phyloP scores from a whole-genome alignment of 2,888 invertebrate genomes.

The Drosophila kambysellisi region DNA sequence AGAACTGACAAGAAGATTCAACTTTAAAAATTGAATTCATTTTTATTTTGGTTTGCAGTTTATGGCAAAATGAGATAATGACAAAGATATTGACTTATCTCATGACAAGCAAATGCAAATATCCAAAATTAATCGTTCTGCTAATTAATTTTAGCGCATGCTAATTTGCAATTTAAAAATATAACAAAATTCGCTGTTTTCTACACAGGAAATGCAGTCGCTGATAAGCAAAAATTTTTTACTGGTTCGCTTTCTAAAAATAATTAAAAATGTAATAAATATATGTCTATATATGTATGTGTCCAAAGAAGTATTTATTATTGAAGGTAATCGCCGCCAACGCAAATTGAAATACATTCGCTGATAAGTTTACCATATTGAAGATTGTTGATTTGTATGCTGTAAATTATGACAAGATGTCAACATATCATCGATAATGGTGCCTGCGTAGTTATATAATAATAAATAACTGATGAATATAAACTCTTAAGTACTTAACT shows the following conservation, averaged over 20 bases:
- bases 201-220: background rate
- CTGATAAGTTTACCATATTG: conserved; percentile 9
- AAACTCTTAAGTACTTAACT: background rate
- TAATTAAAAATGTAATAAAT: conserved; percentile 31
- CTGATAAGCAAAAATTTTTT: conserved; percentile 31
- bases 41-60: conserved; percentile 5
- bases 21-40: background rate
- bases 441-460: conserved; percentile 11
- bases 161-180: conserved; percentile 4
- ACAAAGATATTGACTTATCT: background rate
- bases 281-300: conserved; percentile 30
- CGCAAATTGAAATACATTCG: conserved; percentile 29
- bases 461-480: conserved; percentile 4
- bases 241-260: background rate
- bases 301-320: conserved; percentile 9
- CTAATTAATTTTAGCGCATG: background rate
- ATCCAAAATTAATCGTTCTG: background rate
- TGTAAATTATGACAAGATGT: conserved; percentile 34
- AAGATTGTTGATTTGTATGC: conserved; percentile 36
- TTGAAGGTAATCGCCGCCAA: conserved; percentile 3
- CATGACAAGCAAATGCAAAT: conserved; percentile 19
- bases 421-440: background rate
- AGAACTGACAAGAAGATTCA: background rate
- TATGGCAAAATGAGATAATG: conserved; percentile 1
- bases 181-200: background rate